These are phyloP conservation scores for Dione juno DNA, from an alignment of 2,888 invertebrate genomes.

Conservation along the genomic window DNA sequence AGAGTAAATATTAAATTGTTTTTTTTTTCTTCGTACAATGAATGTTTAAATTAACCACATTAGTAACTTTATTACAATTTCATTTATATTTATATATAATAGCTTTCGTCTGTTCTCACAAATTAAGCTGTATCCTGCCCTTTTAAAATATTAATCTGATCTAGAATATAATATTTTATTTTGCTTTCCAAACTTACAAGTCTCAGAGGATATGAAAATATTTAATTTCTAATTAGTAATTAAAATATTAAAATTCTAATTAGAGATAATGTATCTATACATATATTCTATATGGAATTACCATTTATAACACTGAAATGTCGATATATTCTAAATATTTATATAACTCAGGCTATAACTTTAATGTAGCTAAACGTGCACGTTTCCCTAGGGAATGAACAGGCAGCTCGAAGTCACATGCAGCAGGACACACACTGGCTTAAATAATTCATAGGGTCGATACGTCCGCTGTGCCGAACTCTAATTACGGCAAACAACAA, in stretches of 20 bases:
- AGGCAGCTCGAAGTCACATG: constrained; percentile 67
- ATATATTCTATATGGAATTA: neutral
- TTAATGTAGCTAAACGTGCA: constrained; percentile 11
- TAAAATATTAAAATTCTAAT: no score
- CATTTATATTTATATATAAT: neutral
- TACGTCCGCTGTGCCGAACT: constrained; percentile 61
- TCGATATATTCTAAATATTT: neutral
- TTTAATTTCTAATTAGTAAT: no score
- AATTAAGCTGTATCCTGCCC: neutral
- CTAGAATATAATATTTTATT: no score
- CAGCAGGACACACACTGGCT: constrained; percentile 56
- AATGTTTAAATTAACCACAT: neutral
- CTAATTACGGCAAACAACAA: constrained; percentile 65
- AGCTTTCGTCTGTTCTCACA: neutral
- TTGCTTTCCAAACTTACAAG: no score
- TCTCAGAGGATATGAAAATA: no score
- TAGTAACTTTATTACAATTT: neutral
- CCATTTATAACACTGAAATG: neutral
- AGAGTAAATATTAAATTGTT: constrained; percentile 36
- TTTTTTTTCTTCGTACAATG: no score
- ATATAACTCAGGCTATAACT: neutral
- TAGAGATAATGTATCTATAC: no score
- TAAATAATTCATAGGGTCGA: constrained; percentile 74
- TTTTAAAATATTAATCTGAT: no score
- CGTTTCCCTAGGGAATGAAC: constrained; percentile 70